Base-by-base conservation (phyloP, 2,888 invertebrate species). In the Cyaniris semiargus region DNA sequence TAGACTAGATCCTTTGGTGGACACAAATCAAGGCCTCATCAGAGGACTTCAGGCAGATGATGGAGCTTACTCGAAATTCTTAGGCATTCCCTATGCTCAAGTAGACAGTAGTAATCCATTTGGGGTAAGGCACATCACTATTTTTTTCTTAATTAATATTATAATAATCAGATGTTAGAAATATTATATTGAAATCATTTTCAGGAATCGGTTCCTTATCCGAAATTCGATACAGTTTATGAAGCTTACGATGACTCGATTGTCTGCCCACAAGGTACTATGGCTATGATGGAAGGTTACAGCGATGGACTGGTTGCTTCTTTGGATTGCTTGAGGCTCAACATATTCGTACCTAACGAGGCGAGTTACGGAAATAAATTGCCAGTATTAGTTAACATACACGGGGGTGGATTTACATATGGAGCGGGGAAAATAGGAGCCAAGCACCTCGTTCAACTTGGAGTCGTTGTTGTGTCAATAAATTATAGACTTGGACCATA, bases 311-410 rank as follows among this genome's bases (percentile, higher is more conserved):
- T 77, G 10, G 66, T 78, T 85, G 83, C 92, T 85, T 38, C 86
- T 44, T 87, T 92, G 76, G 94, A 95, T 81, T 96, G 96, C 80
- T 89, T 96, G 0, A 95, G 94, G 78, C 81, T 96, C 7, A 96
- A 95, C 83, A 93, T 96, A 0, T 96, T 95, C 83, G 94, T 95
- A 3, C 95, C 95, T 0, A 81, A 83, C 2, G 79, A 72, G 3
- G 81, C 82, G 8, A 82, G 78, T 3, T 76, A 80, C 2, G 79
- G 76, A 8, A 79, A 84, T 31, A 79, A 70, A 8, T 78, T 87
- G 0, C 88, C 91, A 38, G 85, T 91, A 6, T 82, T 90, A 4
- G 88, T 91, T 2, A 90, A 89, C 88, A 88, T 91, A 77, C 82
- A 88, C 34, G 89, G 91, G 44, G 91, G 90, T 15, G 86, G 86